A percentile compares a stretch with the other conserved stretches of the same genome.
Conservation (phyloP, 2,888 invertebrate genomes). For the Drosophila algonquin region DNA sequence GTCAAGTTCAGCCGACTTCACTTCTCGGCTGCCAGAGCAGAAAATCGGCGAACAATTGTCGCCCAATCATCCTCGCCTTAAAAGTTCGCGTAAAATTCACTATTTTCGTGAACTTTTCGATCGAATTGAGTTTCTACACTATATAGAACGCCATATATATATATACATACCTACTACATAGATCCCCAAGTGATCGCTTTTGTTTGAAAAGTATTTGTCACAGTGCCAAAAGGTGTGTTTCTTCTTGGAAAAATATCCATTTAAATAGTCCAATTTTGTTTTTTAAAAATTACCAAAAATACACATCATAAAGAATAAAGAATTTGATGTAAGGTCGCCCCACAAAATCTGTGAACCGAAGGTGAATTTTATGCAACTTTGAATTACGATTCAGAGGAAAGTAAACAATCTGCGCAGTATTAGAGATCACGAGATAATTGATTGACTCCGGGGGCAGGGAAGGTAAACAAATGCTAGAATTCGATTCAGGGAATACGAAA, state of each 20-base stretch:
- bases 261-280: slow-evolving; percentile 3
- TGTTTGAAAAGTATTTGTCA: slow-evolving; percentile 54
- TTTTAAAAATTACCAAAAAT: slow-evolving; percentile 4
- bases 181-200: slow-evolving; percentile 11
- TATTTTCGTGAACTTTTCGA: slow-evolving; percentile 16
- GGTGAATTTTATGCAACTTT: slow-evolving; percentile 20
- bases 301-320: slow-evolving; percentile 18
- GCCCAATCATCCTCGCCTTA: slow-evolving; percentile 10
- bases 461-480: slow-evolving; percentile 3
- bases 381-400: slow-evolving; percentile 11
- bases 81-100: slow-evolving; percentile 21
- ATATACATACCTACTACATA: slow-evolving; percentile 4
- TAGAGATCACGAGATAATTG: slow-evolving; percentile 21
- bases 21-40: background rate
- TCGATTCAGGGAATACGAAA: slow-evolving; percentile 3
- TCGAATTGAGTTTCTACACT: background rate
- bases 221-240: slow-evolving; percentile 61
- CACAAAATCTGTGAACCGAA: slow-evolving; percentile 6
- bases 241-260: slow-evolving; percentile 43
- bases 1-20: slow-evolving; percentile 70
- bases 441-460: background rate
- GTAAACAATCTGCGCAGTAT: slow-evolving; percentile 60
- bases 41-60: slow-evolving; percentile 16
- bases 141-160: background rate
- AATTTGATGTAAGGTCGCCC: slow-evolving; percentile 46